A percentile compares a stretch with the other conserved stretches of the same genome.
Evolutionary conservation across 2,888 invertebrate genomes (phyloP).

Genomic region (Lepidochrysops patricia): DNA sequence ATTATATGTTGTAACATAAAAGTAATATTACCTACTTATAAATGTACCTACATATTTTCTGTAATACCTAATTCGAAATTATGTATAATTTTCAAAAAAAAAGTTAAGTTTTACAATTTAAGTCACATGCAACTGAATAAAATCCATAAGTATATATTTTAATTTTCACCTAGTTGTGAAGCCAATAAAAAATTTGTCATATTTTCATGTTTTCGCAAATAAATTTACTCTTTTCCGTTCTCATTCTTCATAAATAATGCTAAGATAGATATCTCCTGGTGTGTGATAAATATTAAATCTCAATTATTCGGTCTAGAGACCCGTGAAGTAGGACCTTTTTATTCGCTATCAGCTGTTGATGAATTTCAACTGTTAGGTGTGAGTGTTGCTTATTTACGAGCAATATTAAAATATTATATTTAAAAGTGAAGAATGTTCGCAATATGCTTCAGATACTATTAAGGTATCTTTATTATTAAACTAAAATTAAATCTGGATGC

Average conservation of each 20-base stretch:
- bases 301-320: background rate
- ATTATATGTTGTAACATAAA: too few relatives aligned
- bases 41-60: too few relatives aligned
- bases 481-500: too few relatives aligned
- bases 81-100: too few relatives aligned
- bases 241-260: background rate
- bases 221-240: background rate
- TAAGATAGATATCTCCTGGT: background rate
- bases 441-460: too few relatives aligned
- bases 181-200: background rate
- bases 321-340: background rate
- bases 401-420: too few relatives aligned
- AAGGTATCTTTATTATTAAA: too few relatives aligned
- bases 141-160: background rate
- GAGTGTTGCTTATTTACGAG: background rate
- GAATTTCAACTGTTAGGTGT: background rate
- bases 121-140: background rate
- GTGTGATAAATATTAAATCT: background rate
- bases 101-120: too few relatives aligned
- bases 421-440: too few relatives aligned
- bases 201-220: background rate
- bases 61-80: too few relatives aligned
- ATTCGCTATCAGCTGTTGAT: background rate
- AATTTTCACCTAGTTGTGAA: too few relatives aligned
- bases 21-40: too few relatives aligned